phyloP scores from a whole-genome alignment of 2,797 vertebrate species.

The Centroberyx gerrardi region DNA sequence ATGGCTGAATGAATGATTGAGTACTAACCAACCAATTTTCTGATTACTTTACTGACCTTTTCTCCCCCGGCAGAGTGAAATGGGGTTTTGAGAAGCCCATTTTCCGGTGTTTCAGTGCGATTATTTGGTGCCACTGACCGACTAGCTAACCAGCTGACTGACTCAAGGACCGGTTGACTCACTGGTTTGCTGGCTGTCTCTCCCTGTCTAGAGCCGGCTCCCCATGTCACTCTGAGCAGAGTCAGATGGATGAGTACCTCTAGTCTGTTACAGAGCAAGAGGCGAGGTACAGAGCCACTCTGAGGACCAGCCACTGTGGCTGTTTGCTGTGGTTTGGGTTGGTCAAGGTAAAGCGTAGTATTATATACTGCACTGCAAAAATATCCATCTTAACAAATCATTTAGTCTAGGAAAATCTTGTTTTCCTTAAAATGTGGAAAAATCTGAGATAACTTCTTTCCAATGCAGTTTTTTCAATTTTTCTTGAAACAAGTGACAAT shows the following conservation, averaged over 20 bases:
- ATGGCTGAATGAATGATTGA: too few species aligned
- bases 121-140: background rate
- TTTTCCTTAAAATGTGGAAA: background rate
- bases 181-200: constrained; percentile 56
- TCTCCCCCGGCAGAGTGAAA: background rate
- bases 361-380: background rate
- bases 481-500: too few species aligned
- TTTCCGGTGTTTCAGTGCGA: too few species aligned
- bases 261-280: constrained; percentile 82
- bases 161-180: constrained; percentile 20
- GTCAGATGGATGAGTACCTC: constrained; percentile 82
- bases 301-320: constrained; percentile 45
- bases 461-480: too few species aligned
- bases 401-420: background rate
- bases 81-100: too few species aligned
- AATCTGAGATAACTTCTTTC: background rate
- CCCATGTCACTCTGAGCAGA: constrained; percentile 74
- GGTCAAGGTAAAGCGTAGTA: constrained; percentile 44
- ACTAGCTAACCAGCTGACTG: background rate
- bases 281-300: constrained; percentile 78
- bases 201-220: constrained; percentile 66
- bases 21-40: background rate
- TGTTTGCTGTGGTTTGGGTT: constrained; percentile 71
- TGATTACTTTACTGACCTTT: background rate
- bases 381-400: background rate